Evolutionary conservation across 2,797 vertebrate species (phyloP), one percentile per base, ranked within the genome.

Genomic region (Enoplosus armatus): DNA sequence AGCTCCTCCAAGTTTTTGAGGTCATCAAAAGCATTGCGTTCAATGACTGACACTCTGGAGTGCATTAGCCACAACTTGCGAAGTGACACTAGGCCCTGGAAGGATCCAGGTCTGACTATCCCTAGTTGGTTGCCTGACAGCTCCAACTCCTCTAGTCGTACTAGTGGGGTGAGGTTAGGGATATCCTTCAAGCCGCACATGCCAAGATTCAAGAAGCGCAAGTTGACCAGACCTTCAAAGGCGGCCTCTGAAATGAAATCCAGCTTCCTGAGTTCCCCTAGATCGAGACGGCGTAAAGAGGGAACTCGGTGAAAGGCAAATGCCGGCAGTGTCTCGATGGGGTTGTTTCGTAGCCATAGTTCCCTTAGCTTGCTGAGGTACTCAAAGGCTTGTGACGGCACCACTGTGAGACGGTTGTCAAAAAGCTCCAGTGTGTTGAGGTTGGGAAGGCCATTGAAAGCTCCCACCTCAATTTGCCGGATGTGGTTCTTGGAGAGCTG

Each of bases 161-260:
- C 96, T 43, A 99, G 68, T 0, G 98, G 96, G 1, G 97, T 98
- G 79, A 99, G 87, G 87, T 99, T 99, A 80, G 98, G 98, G 85
- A 99, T 98, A 86, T 99, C 98, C 92, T 97, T 98, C 48, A 99
- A 94, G 84, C 97, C 97, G 15, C 98, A 99, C 98, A 99, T 99
- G 55, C 98, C 98, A 93, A 99, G 80, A 92, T 99, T 99, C 82
- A 99, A 93, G 92, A 99, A 99, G 3, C 97, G 95, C 39, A 99
- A 93, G 92, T 99, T 99, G 37, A 98, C 95, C 89, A 99, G 70
- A 3, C 98, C 98, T 76, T 99, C 98, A 55, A 99, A 99, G 24
- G 98, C 98, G 0, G 96, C 97, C 88, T 99, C 98, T 0, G 98
- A 99, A 90, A 99, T 99, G 95, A 98, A 99, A 90, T 98, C 97